phyloP scores from a whole-genome alignment of 2,113 vertebrate genomes.

The Otocyon megalotis region DNA sequence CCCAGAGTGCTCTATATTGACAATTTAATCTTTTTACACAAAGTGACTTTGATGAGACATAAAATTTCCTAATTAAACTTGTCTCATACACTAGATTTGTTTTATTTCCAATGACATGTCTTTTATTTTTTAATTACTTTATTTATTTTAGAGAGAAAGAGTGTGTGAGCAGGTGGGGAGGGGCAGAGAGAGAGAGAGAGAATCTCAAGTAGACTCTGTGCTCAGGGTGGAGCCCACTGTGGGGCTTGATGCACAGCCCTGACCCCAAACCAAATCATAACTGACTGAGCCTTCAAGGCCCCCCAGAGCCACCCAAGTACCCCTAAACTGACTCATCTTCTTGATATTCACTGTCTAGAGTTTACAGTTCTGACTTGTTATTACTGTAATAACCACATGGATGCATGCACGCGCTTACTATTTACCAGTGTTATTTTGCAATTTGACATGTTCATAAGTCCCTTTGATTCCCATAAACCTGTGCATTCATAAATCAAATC shows the following conservation, averaged over 20 bases:
- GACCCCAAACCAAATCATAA: background rate
- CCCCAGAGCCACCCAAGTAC: background rate
- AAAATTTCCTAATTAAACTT: slow-evolving; percentile 22
- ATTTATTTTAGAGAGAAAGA: background rate
- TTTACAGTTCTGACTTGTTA: background rate
- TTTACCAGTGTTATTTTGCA: background rate
- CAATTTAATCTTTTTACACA: slow-evolving; percentile 24
- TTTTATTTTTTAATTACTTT: background rate
- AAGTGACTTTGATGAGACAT: background rate
- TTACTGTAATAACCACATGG: background rate
- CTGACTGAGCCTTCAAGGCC: background rate
- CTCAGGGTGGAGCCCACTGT: background rate
- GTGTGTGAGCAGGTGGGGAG: background rate
- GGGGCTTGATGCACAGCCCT: background rate
- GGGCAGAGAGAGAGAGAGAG: background rate
- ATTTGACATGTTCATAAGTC: background rate
- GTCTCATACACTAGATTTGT: background rate
- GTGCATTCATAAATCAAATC: background rate
- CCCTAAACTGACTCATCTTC: background rate
- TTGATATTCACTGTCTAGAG: background rate
- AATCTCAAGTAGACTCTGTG: background rate
- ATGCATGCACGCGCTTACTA: background rate
- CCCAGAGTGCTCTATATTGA: background rate
- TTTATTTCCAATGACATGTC: background rate
- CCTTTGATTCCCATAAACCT: background rate